Evolutionary conservation across 2,888 invertebrate species (phyloP).

Genomic region (Prosapia bicincta): DNA sequence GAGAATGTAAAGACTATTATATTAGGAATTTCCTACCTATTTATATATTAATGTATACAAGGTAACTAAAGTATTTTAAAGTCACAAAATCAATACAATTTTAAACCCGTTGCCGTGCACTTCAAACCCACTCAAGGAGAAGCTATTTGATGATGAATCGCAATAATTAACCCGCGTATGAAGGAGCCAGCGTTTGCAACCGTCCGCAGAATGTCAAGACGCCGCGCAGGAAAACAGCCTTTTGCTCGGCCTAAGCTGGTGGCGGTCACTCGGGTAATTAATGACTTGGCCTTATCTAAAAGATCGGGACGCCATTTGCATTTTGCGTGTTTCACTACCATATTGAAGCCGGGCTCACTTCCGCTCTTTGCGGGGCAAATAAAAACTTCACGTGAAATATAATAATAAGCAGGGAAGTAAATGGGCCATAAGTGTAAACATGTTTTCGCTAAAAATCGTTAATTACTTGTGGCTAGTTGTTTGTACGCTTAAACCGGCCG

Average conservation of each 20-base stretch:
- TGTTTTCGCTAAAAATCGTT: not conserved
- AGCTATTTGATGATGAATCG: too few relatives aligned
- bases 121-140: too few relatives aligned
- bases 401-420: slow-evolving; percentile 13
- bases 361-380: slow-evolving; percentile 13
- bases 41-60: too few relatives aligned
- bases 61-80: too few relatives aligned
- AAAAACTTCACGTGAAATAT: slow-evolving; percentile 22
- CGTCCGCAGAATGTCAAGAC: slow-evolving; percentile 10
- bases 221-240: not conserved
- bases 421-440: slow-evolving; percentile 20
- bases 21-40: too few relatives aligned
- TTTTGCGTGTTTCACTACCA: slow-evolving; percentile 27
- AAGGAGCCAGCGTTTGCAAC: too few relatives aligned
- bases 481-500: not conserved
- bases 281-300: slow-evolving; percentile 22
- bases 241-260: slow-evolving; percentile 11
- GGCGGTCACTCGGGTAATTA: slow-evolving; percentile 22
- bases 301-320: slow-evolving; percentile 26
- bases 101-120: too few relatives aligned
- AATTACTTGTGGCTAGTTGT: not conserved
- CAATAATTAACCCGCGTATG: too few relatives aligned
- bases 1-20: too few relatives aligned
- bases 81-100: too few relatives aligned
- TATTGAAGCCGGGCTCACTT: slow-evolving; percentile 22